Conservation (phyloP, 2,888 invertebrate species). For the Orgyia antiqua region DNA sequence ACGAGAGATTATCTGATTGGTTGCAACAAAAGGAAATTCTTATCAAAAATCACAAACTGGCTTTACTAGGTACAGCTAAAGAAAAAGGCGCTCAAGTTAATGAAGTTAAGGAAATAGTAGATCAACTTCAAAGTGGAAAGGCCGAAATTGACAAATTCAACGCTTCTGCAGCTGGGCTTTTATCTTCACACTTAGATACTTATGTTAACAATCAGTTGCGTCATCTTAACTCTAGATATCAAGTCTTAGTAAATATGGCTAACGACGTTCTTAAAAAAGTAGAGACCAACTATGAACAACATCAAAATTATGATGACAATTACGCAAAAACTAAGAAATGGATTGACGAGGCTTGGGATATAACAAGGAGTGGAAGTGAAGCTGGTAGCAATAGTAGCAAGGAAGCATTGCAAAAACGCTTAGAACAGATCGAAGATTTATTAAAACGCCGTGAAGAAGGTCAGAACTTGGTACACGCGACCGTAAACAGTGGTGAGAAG, state of each 20-base stretch:
- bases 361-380: conserved; percentile 88
- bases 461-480: conserved; percentile 90
- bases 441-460: conserved; percentile 90
- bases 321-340: conserved; percentile 87
- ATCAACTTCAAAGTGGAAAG: conserved; percentile 86
- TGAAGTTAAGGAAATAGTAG: conserved; percentile 87
- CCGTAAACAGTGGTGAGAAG: conserved; percentile 94
- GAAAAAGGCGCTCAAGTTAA: conserved; percentile 92
- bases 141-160: conserved; percentile 90
- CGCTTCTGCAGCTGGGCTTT: conserved; percentile 84
- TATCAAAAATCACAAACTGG: conserved; percentile 92
- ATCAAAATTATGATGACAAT: conserved; percentile 87
- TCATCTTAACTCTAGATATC: conserved; percentile 91
- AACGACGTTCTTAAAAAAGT: conserved; percentile 94
- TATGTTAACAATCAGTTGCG: conserved; percentile 92
- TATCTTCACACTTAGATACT: conserved; percentile 90
- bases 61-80: conserved; percentile 85
- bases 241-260: conserved; percentile 91
- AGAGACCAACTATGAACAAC: conserved; percentile 91
- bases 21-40: conserved; percentile 94
- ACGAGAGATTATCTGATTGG: conserved; percentile 94
- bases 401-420: conserved; percentile 88
- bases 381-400: conserved; percentile 87
- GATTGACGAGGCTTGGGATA: conserved; percentile 92
- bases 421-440: conserved; percentile 88